phyloP scores from a whole-genome alignment of 1,140 invertebrate genomes.

The Drosophila pectinifera region DNA sequence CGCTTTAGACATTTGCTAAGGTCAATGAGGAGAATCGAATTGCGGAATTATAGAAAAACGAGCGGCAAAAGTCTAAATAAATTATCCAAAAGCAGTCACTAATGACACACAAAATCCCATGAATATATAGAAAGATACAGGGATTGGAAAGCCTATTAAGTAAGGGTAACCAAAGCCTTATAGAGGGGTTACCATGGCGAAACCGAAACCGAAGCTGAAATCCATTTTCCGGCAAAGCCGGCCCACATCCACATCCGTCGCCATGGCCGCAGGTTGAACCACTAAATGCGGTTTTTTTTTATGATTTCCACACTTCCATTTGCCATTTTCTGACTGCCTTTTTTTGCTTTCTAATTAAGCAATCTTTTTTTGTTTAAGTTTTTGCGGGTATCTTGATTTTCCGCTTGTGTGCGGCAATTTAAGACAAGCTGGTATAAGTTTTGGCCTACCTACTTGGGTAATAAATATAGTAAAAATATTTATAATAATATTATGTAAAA shows the following conservation, averaged over 20 bases:
- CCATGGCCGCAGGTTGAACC: slow-evolving; percentile 12
- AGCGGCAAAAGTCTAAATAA: slow-evolving; percentile 3
- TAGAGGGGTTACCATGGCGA: slow-evolving; percentile 15
- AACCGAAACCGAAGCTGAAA: slow-evolving; percentile 10
- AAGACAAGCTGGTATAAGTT: too few relatives aligned
- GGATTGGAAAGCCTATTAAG: too few relatives aligned
- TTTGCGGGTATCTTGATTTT: slow-evolving; percentile 11
- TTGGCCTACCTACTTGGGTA: too few relatives aligned
- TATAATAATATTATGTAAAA: too few relatives aligned
- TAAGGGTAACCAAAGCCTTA: too few relatives aligned
- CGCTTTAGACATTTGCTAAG: slow-evolving; percentile 12
- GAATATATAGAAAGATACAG: too few relatives aligned
- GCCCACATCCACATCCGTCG: slow-evolving; percentile 7
- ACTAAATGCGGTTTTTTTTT: slow-evolving; percentile 18
- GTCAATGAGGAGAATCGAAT: slow-evolving; percentile 11
- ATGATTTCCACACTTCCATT: slow-evolving; percentile 27
- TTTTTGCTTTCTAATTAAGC: slow-evolving; percentile 22
- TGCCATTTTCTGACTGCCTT: slow-evolving; percentile 9
- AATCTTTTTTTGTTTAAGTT: slow-evolving; percentile 1
- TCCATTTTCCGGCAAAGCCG: slow-evolving; percentile 18
- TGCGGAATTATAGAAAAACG: slow-evolving; percentile 3
- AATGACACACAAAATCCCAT: neutral
- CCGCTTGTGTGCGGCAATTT: slow-evolving; percentile 6
- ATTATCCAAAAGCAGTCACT: neutral
- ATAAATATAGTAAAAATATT: too few relatives aligned